These are phyloP conservation scores for Hippopotamyrus pictus DNA, from an alignment of 2,797 vertebrate genomes.

Conservation along the genomic window DNA sequence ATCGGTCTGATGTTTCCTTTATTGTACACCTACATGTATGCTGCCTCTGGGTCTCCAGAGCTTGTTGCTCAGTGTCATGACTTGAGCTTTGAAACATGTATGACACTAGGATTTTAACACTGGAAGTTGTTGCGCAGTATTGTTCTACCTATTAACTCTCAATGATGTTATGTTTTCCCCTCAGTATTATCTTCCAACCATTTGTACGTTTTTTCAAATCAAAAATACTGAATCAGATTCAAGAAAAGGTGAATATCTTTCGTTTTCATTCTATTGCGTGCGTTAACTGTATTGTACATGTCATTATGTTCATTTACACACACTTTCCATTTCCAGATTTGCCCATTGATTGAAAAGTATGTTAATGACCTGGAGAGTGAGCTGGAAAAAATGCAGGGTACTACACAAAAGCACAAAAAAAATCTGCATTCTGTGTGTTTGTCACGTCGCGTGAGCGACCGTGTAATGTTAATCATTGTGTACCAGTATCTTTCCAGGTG, in stretches of 20 bases:
- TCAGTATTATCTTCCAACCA: constrained; percentile 41
- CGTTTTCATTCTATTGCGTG: not conserved
- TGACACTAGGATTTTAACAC: not conserved
- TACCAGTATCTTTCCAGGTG: constrained; percentile 49
- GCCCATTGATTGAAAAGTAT: constrained; percentile 33
- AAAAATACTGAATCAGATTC: constrained; percentile 16
- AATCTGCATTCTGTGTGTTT: not conserved
- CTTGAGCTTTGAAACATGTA: not conserved
- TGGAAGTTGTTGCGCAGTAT: not conserved
- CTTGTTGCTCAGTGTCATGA: not conserved
- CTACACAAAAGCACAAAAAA: not conserved
- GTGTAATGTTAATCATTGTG: not conserved
- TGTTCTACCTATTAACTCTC: not conserved
- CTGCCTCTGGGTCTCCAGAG: not conserved
- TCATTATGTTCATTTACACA: not conserved
- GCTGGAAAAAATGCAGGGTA: constrained; percentile 53
- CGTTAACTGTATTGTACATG: not conserved
- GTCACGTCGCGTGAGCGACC: not conserved
- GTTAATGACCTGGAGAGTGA: constrained; percentile 38
- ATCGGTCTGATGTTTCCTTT: not conserved
- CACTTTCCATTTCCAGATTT: constrained; percentile 44
- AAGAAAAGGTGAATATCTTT: constrained; percentile 37
- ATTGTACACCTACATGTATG: not conserved
- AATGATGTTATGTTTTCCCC: not conserved
- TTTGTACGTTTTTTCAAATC: constrained; percentile 28